phyloP scores from a whole-genome alignment of 2,888 invertebrate species.

The Pteria penguin region DNA sequence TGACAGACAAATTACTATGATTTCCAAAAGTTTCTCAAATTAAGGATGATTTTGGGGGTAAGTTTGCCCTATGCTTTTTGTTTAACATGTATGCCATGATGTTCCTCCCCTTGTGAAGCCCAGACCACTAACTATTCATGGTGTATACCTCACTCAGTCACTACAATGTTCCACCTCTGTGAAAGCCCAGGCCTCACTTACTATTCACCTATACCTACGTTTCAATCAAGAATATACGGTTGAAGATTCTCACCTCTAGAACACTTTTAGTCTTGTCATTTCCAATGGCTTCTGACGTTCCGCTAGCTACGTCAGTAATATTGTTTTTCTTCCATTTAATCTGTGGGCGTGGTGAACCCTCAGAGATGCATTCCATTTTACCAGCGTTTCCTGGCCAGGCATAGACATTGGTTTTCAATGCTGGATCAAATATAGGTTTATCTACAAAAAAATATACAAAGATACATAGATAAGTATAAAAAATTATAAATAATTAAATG shows the following conservation, averaged over 20 bases:
- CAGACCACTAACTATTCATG: too few species aligned
- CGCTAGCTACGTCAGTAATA: not conserved
- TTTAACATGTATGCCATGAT: too few species aligned
- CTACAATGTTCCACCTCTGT: too few species aligned
- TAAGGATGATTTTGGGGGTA: too few species aligned
- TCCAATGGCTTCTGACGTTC: not conserved
- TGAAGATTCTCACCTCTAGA: constrained; percentile 5
- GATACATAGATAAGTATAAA: not conserved
- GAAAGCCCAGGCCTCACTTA: too few species aligned
- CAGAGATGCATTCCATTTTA: constrained; percentile 10
- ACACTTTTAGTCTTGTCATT: not conserved
- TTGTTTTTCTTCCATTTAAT: constrained; percentile 17
- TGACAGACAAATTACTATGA: too few species aligned
- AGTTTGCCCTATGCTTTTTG: too few species aligned
- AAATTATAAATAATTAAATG: too few species aligned
- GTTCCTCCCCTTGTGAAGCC: too few species aligned
- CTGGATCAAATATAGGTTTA: constrained; percentile 30
- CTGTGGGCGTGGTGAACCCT: constrained; percentile 14
- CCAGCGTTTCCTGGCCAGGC: constrained; percentile 29
- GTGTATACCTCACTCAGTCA: too few species aligned
- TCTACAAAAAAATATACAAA: constrained; percentile 20
- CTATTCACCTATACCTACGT: too few species aligned
- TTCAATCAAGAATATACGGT: not conserved
- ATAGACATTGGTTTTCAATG: constrained; percentile 7
- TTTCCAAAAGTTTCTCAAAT: too few species aligned